phyloP scores from a whole-genome alignment of 2,888 invertebrate genomes.

The Autographa gamma region DNA sequence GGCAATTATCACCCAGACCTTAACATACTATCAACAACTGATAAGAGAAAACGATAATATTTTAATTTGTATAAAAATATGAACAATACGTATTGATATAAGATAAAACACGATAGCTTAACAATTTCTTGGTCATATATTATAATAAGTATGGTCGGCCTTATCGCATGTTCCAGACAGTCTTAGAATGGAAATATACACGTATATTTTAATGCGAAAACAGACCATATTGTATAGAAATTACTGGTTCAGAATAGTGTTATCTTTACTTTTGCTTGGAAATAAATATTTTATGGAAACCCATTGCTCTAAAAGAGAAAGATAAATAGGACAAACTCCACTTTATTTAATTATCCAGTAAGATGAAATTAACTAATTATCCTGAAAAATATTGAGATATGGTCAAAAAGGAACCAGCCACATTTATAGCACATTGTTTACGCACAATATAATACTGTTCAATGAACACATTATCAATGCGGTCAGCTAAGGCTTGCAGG shows the following conservation, averaged over 20 bases:
- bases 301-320: not conserved
- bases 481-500: not conserved
- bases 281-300: not conserved
- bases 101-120: slow-evolving; percentile 21
- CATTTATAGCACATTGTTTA: not conserved
- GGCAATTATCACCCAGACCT: slow-evolving; percentile 9
- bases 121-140: not conserved
- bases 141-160: not conserved
- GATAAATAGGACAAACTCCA: not conserved
- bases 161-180: slow-evolving; percentile 1
- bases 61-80: slow-evolving; percentile 25
- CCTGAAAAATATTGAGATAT: not conserved
- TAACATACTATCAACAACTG: slow-evolving; percentile 32
- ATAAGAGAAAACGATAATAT: slow-evolving; percentile 38
- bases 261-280: not conserved
- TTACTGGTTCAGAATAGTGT: not conserved
- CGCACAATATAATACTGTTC: not conserved
- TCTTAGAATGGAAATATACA: not conserved
- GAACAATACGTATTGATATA: slow-evolving; percentile 4
- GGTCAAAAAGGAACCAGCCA: not conserved
- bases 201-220: not conserved
- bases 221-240: not conserved
- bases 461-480: not conserved
- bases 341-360: not conserved
- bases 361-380: not conserved